phyloP scores from a whole-genome alignment of 2,797 vertebrate species.

The Numenius phaeopus region DNA sequence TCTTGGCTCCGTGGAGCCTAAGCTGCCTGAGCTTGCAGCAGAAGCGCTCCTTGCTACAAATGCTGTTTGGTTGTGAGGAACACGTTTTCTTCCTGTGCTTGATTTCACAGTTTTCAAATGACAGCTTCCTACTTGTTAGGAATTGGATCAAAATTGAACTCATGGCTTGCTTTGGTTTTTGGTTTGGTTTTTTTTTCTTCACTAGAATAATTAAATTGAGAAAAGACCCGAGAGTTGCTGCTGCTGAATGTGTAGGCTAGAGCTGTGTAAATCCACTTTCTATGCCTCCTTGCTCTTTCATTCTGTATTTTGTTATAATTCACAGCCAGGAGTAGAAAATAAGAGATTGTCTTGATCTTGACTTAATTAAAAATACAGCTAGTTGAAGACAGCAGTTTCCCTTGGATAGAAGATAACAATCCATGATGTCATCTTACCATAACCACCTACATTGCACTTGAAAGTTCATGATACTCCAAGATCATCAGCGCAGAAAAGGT shows the following conservation, averaged over 20 bases:
- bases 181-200: not conserved
- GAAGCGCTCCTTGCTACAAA: not conserved
- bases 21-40: not conserved
- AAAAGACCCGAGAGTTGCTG: not conserved
- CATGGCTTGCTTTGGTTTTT: not conserved
- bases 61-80: not conserved
- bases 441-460: not conserved
- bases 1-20: not conserved
- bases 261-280: not conserved
- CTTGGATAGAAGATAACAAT: not conserved
- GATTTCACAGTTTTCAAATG: not conserved
- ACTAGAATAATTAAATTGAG: not conserved
- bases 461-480: not conserved
- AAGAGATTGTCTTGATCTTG: not conserved
- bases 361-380: not conserved
- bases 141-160: not conserved
- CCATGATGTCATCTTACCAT: not conserved
- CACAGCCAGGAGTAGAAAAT: not conserved
- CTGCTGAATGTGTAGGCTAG: not conserved
- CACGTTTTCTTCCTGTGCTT: not conserved
- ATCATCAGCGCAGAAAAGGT: not conserved
- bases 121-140: not conserved
- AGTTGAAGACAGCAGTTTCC: not conserved
- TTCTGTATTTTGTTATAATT: not conserved
- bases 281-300: not conserved